Base-by-base conservation (phyloP, 2,113 vertebrate genomes). In the Tretioscincus oriximinensis region DNA sequence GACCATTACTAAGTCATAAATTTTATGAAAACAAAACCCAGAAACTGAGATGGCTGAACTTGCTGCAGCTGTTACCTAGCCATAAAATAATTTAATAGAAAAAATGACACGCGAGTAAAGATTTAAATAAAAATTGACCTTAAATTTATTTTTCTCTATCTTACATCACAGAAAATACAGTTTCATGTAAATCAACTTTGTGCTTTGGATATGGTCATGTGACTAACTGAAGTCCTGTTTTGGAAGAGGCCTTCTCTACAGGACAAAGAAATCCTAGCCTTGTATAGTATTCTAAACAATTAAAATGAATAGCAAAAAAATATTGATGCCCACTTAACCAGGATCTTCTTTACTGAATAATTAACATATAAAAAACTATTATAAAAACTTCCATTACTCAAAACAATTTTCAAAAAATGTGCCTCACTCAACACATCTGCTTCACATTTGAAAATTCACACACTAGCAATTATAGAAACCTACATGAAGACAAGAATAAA, bases 41-140 rank as follows among this genome's bases (percentile, higher is more conserved):
- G 87, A 84, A 54, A 85, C 82, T 28, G 84, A 81, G 82, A 85
- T 29, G 78, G 69, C 90, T 60, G 60, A 60, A 82, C 28, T 65
- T 54, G 18, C 41, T n/a, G 20, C 26, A 90, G 71, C 7, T 64
- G 66, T 60, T 58, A 76, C 9, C 81, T 14, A 82, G 83, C 71
- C 21, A 28, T 74, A 74, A 74, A 41, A 78, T 29, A 41, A 71
- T 51, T 77, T 41, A 7, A 3, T 54, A 9, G 51, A 64, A 49
- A 10, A n/a, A 70, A 26, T 3, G 1, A 35, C 82, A n/a, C 71
- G 85, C 65, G 69, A 81, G 24, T 26, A 41, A 5, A 41, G 35
- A 41, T 41, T 41, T 5, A 41, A 41, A 41, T 41, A 41, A 41
- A 41, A 41, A 41, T 41, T 41, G 35, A 41, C 35, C 35, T 41